Percentiles rank a stretch among this genome's conserved stretches.
phyloP scores from a whole-genome alignment of 2,113 vertebrate species.

The Sinocyclocheilus anshuiensis region DNA sequence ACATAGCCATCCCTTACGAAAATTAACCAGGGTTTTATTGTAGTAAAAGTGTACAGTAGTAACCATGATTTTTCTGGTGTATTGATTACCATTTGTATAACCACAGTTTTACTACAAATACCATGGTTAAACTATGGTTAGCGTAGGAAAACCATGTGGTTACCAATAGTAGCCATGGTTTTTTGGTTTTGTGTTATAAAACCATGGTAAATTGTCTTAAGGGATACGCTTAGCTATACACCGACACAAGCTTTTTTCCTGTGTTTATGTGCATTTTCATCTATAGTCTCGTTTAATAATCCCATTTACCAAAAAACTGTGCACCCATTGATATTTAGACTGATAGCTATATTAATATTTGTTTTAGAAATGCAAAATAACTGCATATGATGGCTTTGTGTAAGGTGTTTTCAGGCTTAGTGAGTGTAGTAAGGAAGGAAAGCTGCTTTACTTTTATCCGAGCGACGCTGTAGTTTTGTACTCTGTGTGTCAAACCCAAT shows the following conservation, averaged over 20 bases:
- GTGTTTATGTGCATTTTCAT: background rate
- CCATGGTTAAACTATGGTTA: too few relatives aligned
- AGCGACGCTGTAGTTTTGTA: constrained; percentile 19
- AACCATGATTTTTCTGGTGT: too few relatives aligned
- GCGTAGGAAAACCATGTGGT: too few relatives aligned
- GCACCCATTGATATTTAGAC: background rate
- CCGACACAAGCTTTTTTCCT: background rate
- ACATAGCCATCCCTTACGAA: background rate
- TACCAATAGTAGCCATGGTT: too few relatives aligned
- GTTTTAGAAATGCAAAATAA: background rate
- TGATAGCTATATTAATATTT: background rate
- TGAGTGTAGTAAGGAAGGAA: background rate
- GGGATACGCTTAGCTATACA: background rate
- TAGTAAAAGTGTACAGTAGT: too few relatives aligned
- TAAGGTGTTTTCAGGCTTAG: background rate
- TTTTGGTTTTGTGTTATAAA: too few relatives aligned
- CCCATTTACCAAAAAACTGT: constrained; percentile 4
- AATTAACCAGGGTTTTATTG: too few relatives aligned
- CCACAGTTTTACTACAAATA: background rate
- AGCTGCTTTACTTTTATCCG: constrained; percentile 32
- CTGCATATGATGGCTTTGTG: background rate
- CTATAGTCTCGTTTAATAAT: constrained; percentile 2
- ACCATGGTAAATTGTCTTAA: too few relatives aligned
- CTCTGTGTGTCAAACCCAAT: constrained; percentile 31
- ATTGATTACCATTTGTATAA: too few relatives aligned